These are phyloP conservation scores for Caenorhabditis wallacei DNA, from an alignment of 2,888 invertebrate species.

Conservation along the genomic window DNA sequence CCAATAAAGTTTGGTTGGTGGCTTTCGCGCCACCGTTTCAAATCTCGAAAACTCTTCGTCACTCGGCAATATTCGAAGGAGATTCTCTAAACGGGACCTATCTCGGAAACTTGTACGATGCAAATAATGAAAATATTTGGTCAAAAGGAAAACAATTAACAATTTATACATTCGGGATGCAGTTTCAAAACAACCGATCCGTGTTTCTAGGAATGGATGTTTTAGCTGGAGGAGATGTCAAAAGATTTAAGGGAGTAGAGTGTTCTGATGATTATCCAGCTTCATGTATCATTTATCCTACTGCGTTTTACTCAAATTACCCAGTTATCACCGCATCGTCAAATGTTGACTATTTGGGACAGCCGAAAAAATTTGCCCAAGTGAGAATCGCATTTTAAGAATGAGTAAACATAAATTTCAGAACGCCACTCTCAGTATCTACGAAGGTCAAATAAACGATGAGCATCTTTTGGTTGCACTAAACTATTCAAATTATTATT, in stretches of 20 bases:
- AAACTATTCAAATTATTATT: not conserved
- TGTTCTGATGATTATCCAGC: not conserved
- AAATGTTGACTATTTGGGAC: not conserved
- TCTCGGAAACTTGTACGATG: conserved; percentile 18
- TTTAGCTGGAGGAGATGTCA: not conserved
- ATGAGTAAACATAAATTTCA: not conserved
- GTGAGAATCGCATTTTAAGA: not conserved
- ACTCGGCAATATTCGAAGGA: conserved; percentile 19
- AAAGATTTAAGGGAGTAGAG: not conserved
- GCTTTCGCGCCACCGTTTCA: not conserved
- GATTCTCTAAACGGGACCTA: conserved; percentile 15
- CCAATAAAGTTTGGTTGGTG: conserved; percentile 7
- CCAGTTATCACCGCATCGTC: not conserved
- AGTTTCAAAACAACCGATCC: conserved; percentile 3
- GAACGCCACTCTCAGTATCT: not conserved
- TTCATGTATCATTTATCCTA: not conserved
- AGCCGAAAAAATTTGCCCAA: not conserved
- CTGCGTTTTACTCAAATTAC: not conserved
- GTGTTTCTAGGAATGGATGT: conserved; percentile 22
- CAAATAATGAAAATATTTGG: not conserved
- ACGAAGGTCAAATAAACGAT: conserved; percentile 8
- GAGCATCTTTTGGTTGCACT: not conserved
- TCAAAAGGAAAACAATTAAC: conserved; percentile 1
- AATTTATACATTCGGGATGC: not conserved
- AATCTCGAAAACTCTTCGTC: not conserved